A percentile compares a stretch with the other conserved stretches of the same genome.
These are phyloP conservation scores for Strigops habroptila DNA, from an alignment of 2,113 vertebrate species.

Conservation along the genomic window DNA sequence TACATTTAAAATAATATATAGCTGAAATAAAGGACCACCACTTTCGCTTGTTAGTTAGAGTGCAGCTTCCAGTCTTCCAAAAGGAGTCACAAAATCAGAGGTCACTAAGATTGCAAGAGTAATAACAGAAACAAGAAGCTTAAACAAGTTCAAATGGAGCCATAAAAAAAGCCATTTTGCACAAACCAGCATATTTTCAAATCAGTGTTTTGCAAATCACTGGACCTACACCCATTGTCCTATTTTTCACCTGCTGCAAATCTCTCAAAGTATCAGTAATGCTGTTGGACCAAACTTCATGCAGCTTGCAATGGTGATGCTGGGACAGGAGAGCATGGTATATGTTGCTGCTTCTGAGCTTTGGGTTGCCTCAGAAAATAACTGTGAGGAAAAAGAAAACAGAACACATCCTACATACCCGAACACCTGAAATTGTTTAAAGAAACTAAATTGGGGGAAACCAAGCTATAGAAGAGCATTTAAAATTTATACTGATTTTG, in stretches of 20 bases:
- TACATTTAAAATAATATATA: background rate
- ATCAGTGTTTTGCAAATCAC: background rate
- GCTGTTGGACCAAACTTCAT: background rate
- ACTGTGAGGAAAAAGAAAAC: background rate
- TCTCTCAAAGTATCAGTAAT: background rate
- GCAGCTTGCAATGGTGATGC: background rate
- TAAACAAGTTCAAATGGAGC: background rate
- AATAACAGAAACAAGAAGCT: background rate
- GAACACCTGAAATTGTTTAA: background rate
- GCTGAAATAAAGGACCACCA: background rate
- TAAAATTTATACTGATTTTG: background rate
- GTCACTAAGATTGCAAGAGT: background rate
- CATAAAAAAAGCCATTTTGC: background rate
- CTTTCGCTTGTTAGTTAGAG: background rate
- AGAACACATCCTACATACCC: background rate
- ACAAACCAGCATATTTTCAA: background rate
- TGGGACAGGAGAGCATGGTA: background rate
- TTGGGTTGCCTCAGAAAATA: background rate
- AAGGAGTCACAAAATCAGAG: background rate
- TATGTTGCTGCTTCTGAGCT: background rate
- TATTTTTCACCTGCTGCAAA: background rate
- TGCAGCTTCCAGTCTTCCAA: background rate
- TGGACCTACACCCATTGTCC: background rate
- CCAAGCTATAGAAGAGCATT: background rate
- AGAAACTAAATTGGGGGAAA: background rate